phyloP scores from a whole-genome alignment of 2,797 vertebrate genomes.

The Trachurus trachurus region DNA sequence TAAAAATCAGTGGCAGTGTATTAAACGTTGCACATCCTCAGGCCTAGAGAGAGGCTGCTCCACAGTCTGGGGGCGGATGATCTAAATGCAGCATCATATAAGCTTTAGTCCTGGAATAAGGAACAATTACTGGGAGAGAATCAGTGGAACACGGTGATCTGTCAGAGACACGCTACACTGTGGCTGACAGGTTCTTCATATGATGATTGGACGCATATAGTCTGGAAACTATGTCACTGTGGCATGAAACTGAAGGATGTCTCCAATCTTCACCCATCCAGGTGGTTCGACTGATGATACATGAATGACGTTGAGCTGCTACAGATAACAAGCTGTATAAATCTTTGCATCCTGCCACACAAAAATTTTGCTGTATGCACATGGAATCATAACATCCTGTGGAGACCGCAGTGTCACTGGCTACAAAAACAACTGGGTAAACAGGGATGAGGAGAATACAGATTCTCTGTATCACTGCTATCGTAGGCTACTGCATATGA shows the following conservation, averaged over 20 bases:
- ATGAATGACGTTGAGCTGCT: not conserved
- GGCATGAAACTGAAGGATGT: not conserved
- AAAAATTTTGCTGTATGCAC: not conserved
- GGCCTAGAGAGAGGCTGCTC: conserved; percentile 10
- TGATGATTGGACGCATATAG: conserved; percentile 17
- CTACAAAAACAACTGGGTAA: conserved; percentile 26
- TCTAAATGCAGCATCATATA: conserved; percentile 38
- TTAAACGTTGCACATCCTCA: conserved; percentile 1
- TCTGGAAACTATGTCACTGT: not conserved
- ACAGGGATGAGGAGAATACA: conserved; percentile 49
- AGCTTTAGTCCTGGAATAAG: conserved; percentile 27
- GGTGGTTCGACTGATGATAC: not conserved
- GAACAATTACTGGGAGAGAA: conserved; percentile 34
- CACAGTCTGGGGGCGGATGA: conserved; percentile 30
- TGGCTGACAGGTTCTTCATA: conserved; percentile 5
- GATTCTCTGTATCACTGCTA: conserved; percentile 9
- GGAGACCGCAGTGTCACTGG: conserved; percentile 54
- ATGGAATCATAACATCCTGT: not conserved
- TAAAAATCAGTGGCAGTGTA: not conserved
- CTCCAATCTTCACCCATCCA: not conserved
- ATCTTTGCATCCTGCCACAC: not conserved
- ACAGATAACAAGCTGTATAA: not conserved
- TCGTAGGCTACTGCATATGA: not conserved
- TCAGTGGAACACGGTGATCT: conserved; percentile 30
- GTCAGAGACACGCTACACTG: conserved; percentile 13